These are phyloP conservation scores for Falco punctatus DNA, from an alignment of 2,113 vertebrate genomes.

Conservation along the genomic window DNA sequence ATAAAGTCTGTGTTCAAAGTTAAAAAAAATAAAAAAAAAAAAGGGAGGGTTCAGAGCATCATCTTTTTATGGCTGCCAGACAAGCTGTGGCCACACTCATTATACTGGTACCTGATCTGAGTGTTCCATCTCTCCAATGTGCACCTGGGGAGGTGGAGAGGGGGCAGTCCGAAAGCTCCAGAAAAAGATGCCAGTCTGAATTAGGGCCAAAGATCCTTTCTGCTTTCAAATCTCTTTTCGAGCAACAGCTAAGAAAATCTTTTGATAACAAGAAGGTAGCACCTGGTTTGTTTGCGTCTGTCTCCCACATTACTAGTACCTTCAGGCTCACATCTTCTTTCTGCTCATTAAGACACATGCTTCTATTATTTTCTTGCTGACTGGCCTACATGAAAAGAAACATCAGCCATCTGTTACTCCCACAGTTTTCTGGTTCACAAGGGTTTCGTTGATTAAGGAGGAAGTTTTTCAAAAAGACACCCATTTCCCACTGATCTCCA, in stretches of 20 bases:
- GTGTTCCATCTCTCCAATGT: not conserved
- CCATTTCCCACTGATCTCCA: not conserved
- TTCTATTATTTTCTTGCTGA: constrained; percentile 26
- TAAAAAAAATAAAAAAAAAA: not conserved
- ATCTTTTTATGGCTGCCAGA: not conserved
- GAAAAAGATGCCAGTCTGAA: not conserved
- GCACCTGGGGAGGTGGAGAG: not conserved
- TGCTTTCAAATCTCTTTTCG: not conserved
- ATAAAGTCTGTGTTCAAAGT: not conserved
- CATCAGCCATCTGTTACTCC: constrained; percentile 57
- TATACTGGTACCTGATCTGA: rapidly evolving
- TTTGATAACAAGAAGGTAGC: not conserved
- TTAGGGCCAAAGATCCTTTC: not conserved
- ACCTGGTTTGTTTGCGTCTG: not conserved
- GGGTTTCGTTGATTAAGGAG: constrained; percentile 20
- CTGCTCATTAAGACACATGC: not conserved
- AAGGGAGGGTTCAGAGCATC: not conserved
- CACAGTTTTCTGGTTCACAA: constrained; percentile 17
- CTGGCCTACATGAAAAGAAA: not conserved
- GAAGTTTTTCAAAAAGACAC: not conserved
- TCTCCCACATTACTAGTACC: not conserved
- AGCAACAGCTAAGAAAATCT: not conserved
- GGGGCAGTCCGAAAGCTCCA: not conserved
- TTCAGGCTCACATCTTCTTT: constrained; percentile 20
- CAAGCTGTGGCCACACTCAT: not conserved